A percentile compares a stretch with the other conserved stretches of the same genome.
These are phyloP conservation scores for Amia ocellicauda DNA, from an alignment of 2,113 vertebrate genomes.

Conservation along the genomic window DNA sequence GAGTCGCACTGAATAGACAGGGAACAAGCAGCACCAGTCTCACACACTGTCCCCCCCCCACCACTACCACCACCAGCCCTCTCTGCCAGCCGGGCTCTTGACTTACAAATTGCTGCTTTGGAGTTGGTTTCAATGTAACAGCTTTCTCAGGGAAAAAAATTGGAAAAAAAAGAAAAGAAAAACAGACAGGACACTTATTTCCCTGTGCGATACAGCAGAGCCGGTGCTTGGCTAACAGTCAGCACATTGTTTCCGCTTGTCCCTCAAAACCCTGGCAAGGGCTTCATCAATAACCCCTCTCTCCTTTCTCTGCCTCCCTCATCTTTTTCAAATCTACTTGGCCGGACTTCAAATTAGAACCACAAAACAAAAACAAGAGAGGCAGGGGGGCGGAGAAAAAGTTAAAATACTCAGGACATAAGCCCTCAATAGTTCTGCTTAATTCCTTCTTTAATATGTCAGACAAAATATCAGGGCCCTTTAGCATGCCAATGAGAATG, in stretches of 20 bases:
- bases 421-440: constrained; percentile 58
- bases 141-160: constrained; percentile 42
- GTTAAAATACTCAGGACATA: constrained; percentile 56
- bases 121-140: constrained; percentile 57
- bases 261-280: constrained; percentile 64
- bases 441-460: constrained; percentile 65
- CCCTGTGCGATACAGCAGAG: constrained; percentile 64
- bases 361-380: constrained; percentile 29
- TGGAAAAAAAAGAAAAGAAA: too few relatives aligned
- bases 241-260: constrained; percentile 73
- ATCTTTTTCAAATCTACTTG: constrained; percentile 58
- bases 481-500: constrained; percentile 60
- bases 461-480: constrained; percentile 62
- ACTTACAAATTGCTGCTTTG: constrained; percentile 69
- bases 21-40: constrained; percentile 36
- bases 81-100: constrained; percentile 50
- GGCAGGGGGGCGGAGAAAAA: constrained; percentile 26
- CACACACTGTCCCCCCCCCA: constrained; percentile 5
- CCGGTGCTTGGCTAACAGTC: constrained; percentile 68
- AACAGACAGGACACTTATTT: constrained; percentile 70
- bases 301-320: constrained; percentile 52
- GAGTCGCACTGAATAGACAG: constrained; percentile 42
- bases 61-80: constrained; percentile 33
- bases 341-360: constrained; percentile 51
- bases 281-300: constrained; percentile 63